Evolutionary conservation across 1,140 invertebrate species (phyloP), one percentile per base, ranked within the genome.

Genomic region (Babylonia areolata): DNA sequence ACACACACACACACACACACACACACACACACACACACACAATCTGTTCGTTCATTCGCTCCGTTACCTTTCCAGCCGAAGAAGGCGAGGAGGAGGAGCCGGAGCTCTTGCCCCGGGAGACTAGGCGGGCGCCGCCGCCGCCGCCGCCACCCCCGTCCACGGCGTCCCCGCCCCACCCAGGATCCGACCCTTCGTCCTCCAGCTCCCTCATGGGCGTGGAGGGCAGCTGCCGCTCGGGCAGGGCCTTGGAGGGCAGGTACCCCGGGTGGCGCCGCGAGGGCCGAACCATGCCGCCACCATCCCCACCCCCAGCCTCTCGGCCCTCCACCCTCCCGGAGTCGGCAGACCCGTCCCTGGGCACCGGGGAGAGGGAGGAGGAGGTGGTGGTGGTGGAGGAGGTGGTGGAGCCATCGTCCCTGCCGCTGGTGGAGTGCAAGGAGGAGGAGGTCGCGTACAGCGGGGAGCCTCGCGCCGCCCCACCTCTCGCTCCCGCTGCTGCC

Each of bases 211-310:
- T 51, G 28, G 42, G 42, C 17, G 42, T 46, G 28, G n/a, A 28
- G 40, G 78, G 23, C 42, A 54, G 42, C 11, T 51, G 78, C 31
- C 23, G 78, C 31, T 51, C 42, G 6, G 78, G 78, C 15, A 80
- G 46, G 23, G 11, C 78, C 46, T 15, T 31, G 78, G 78, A 80
- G 11, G 78, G 78, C 3, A 42, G 40, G 78, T 80, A 80, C n/a
- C 78, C 78, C 15, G 1, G 78, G 77, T 46, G 77, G 39, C 37
- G 77, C 9, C 20, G 78, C n/a, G 33, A 2, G 35, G 75, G 37
- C 9, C 23, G 9, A 37, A 6, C 3, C 5, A 5, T 23, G 5
- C 12, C 5, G 5, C 58, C 58, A 12, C 58, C 58, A 12, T 5
- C 58, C 28, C 58, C 58, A 5, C 58, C 12, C 5, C 58, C 58